Conservation (phyloP, 1,140 invertebrate genomes). For the Lycorma delicatula region DNA sequence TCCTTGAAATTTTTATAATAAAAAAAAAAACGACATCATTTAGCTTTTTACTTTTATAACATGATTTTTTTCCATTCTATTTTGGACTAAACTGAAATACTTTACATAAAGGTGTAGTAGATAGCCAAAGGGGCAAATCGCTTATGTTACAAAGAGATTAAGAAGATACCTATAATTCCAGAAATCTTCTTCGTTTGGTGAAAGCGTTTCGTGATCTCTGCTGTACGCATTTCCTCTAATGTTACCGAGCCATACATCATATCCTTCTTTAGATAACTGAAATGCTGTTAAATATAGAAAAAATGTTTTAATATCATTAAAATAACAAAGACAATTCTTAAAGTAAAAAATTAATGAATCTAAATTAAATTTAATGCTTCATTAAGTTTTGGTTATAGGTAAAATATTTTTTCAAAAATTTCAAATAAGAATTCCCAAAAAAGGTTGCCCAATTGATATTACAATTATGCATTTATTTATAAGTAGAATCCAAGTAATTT, state of each 20-base stretch:
- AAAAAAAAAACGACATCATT: too few relatives aligned
- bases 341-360: too few relatives aligned
- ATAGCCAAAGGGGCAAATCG: neutral
- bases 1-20: too few relatives aligned
- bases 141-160: neutral
- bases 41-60: neutral
- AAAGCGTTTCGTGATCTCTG: slow-evolving; percentile 45
- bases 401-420: too few relatives aligned
- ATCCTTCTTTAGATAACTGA: slow-evolving; percentile 49
- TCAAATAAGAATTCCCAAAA: too few relatives aligned
- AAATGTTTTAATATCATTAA: too few relatives aligned
- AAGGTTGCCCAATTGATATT: too few relatives aligned
- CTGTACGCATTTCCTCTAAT: slow-evolving; percentile 58
- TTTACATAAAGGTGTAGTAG: neutral
- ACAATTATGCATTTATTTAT: too few relatives aligned
- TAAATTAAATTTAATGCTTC: too few relatives aligned
- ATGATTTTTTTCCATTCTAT: neutral
- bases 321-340: too few relatives aligned
- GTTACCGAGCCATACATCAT: slow-evolving; percentile 67
- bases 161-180: slow-evolving; percentile 43
- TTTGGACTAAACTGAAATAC: neutral
- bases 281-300: slow-evolving; percentile 31
- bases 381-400: too few relatives aligned
- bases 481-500: too few relatives aligned
- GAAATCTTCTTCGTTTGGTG: slow-evolving; percentile 45